Conservation (phyloP, 2,113 vertebrate species). For the Archocentrus centrarchus region DNA sequence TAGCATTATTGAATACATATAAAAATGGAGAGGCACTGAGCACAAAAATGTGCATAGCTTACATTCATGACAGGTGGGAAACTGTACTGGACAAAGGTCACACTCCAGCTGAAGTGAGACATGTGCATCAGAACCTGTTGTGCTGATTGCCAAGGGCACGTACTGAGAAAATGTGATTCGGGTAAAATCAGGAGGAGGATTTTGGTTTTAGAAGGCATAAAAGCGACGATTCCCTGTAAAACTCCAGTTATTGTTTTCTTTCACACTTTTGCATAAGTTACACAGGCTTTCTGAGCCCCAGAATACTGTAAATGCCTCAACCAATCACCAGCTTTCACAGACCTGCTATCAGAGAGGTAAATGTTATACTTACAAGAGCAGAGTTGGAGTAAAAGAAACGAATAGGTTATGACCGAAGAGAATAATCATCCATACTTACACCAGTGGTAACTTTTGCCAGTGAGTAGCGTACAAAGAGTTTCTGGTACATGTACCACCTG, state of each 20-base stretch:
- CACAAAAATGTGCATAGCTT: neutral
- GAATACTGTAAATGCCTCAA: too few relatives aligned
- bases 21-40: neutral
- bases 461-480: conserved; percentile 57
- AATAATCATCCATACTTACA: conserved; percentile 71
- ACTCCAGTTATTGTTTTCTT: neutral
- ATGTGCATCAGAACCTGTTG: neutral
- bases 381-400: conserved; percentile 11
- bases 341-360: neutral
- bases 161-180: neutral
- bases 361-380: conserved; percentile 34
- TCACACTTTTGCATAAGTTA: too few relatives aligned
- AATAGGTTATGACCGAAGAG: conserved; percentile 5
- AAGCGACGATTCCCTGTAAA: neutral
- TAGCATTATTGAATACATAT: neutral
- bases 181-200: neutral
- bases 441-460: conserved; percentile 75
- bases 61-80: neutral
- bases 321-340: neutral
- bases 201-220: neutral
- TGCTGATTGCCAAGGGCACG: neutral
- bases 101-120: neutral
- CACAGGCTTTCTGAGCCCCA: too few relatives aligned
- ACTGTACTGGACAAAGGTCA: neutral
- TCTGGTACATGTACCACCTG: conserved; percentile 70